Base-by-base conservation (phyloP, 2,113 vertebrate genomes). In the Leptosomus discolor region DNA sequence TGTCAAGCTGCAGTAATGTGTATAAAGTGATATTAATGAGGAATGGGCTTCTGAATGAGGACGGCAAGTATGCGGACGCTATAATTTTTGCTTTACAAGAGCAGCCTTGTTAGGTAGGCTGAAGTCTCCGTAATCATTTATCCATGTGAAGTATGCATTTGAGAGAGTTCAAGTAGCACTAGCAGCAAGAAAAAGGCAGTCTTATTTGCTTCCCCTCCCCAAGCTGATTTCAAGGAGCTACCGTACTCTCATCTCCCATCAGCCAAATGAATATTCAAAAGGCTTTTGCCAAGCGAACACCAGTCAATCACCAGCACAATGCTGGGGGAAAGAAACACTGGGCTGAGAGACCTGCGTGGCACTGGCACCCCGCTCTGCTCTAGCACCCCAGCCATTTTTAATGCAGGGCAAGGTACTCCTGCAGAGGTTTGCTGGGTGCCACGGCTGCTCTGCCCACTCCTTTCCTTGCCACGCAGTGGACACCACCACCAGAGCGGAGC, bases 1-100 rank as follows among this genome's bases (percentile, higher is more conserved):
- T 97, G 96, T 95, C 0, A 36, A 98, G 94, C 94, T 94, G 89
- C 92, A 97, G 90, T 95, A 92, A 85, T 96, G 96, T 64, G 77
- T 86, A 91, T 58, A 57, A 94, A 93, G 61, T 90, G 89, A 67
- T 94, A 96, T 94, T 96, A 97, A 96, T 83, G 68, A 92, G 96
- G 88, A 97, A 92, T 51, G 90, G 95, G 90, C 83, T 97, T 95
- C 91, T 79, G 77, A 97, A 96, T 88, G 92, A 88, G 89, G 69
- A 94, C 75, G 73, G 75, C 88, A 67, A 88, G 75, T 22, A 51
- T 61, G 91, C 92, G 76, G 91, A 85, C 80, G 88, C 78, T 82
- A 18, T 77, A 58, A 96, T 92, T 97, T 96, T 50, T 81, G 64
- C 73, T 92, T 37, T 39, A 74, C 69, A 82, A 80, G 79, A 91